phyloP scores from a whole-genome alignment of 2,113 vertebrate genomes.

The Colinus virginianus region DNA sequence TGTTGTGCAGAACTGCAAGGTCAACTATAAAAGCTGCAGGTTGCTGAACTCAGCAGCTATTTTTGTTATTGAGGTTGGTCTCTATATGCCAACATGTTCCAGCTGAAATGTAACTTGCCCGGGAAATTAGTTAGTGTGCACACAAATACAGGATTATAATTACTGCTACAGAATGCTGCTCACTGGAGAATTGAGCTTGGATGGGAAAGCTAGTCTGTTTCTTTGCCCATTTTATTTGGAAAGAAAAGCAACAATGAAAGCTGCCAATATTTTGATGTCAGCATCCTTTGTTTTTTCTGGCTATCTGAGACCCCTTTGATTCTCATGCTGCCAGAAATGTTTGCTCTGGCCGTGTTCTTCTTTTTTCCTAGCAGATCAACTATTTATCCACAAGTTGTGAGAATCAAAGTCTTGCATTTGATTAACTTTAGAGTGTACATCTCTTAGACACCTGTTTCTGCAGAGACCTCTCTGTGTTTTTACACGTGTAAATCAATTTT shows the following conservation, averaged over 20 bases:
- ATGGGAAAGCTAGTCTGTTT: conserved; percentile 33
- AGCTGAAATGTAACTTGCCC: conserved; percentile 48
- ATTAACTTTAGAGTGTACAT: neutral
- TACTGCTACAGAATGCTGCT: conserved; percentile 64
- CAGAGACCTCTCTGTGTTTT: neutral
- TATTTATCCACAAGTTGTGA: conserved; percentile 40
- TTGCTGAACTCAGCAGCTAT: conserved; percentile 58
- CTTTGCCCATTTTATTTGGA: conserved; percentile 67
- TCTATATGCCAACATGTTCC: conserved; percentile 26
- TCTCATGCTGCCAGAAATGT: conserved; percentile 29
- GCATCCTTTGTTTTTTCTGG: conserved; percentile 64
- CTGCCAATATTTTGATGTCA: conserved; percentile 71
- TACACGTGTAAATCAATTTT: neutral
- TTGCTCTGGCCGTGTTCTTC: conserved; percentile 30
- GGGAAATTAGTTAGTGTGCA: conserved; percentile 59
- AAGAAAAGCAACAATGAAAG: conserved; percentile 45
- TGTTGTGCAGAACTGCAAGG: conserved; percentile 42
- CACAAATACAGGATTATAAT: conserved; percentile 65
- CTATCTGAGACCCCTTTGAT: conserved; percentile 61
- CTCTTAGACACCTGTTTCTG: neutral
- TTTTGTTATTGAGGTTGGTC: conserved; percentile 56
- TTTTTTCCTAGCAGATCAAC: neutral
- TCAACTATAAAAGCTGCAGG: conserved; percentile 57
- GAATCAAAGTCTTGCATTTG: conserved; percentile 6
- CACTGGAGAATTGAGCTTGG: conserved; percentile 50